phyloP scores from a whole-genome alignment of 2,797 vertebrate species.

The Euthynnus affinis region DNA sequence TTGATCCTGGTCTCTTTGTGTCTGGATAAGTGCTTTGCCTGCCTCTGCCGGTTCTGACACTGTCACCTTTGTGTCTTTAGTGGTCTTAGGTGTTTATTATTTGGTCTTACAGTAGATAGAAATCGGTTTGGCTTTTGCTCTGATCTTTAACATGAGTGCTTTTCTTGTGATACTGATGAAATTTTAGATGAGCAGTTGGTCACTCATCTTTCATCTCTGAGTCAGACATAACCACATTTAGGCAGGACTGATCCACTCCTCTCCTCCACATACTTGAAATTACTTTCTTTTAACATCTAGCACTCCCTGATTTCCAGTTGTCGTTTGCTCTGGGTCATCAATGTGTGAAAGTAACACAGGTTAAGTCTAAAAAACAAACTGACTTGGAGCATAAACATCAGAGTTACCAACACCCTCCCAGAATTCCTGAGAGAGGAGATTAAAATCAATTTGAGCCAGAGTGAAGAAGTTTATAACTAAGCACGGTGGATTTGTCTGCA shows the following conservation, averaged over 20 bases:
- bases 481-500: too few relatives aligned
- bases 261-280: constrained; percentile 5
- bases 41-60: too few relatives aligned
- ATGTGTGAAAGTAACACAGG: not conserved
- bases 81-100: not conserved
- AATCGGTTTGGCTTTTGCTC: not conserved
- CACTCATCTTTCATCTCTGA: not conserved
- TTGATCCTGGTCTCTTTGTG: too few relatives aligned
- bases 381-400: too few relatives aligned
- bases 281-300: not conserved
- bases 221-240: constrained; percentile 10
- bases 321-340: not conserved
- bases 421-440: not conserved
- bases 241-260: not conserved
- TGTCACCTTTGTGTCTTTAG: too few relatives aligned
- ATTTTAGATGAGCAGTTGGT: not conserved
- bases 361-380: not conserved
- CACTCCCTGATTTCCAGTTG: not conserved
- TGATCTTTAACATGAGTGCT: not conserved
- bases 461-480: too few relatives aligned
- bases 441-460: too few relatives aligned
- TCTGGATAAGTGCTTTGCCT: too few relatives aligned
- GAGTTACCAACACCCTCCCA: too few relatives aligned
- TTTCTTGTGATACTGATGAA: not conserved
- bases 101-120: not conserved